Percentiles rank a stretch among this genome's conserved stretches.
Evolutionary conservation across 2,888 invertebrate genomes (phyloP).

Genomic region (Dasypogon diadema): DNA sequence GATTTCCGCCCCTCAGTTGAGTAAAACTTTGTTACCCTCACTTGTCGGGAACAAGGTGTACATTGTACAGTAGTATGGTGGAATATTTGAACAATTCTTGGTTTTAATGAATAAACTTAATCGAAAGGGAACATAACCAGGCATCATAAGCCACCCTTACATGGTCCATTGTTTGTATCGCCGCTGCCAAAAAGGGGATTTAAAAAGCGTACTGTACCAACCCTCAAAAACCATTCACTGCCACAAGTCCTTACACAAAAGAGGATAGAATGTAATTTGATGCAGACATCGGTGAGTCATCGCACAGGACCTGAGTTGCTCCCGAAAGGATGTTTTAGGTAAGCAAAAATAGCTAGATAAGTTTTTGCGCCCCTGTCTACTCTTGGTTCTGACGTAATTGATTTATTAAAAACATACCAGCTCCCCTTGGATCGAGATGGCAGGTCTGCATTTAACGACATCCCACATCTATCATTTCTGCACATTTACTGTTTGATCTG

Average conservation of each 20-base stretch:
- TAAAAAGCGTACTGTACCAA: conserved; percentile 37
- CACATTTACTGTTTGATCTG: conserved; percentile 27
- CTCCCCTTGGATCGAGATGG: conserved; percentile 3
- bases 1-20: conserved; percentile 31
- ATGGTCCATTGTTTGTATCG: conserved; percentile 27
- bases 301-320: neutral
- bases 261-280: conserved; percentile 27
- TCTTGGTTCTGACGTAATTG: conserved; percentile 46
- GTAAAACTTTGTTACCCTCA: conserved; percentile 26
- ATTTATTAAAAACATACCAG: conserved; percentile 40
- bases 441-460: conserved; percentile 37
- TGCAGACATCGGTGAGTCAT: conserved; percentile 47
- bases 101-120: conserved; percentile 32
- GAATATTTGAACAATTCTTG: conserved; percentile 32
- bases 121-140: conserved; percentile 14
- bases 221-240: conserved; percentile 26
- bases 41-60: neutral
- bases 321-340: conserved; percentile 37
- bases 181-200: conserved; percentile 24
- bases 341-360: conserved; percentile 40
- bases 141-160: conserved; percentile 18
- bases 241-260: conserved; percentile 19
- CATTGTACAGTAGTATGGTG: conserved; percentile 8
- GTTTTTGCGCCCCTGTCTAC: conserved; percentile 22
- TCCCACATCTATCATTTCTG: conserved; percentile 45